phyloP scores from a whole-genome alignment of 1,140 invertebrate genomes.

The Oedothorax gibbosus region DNA sequence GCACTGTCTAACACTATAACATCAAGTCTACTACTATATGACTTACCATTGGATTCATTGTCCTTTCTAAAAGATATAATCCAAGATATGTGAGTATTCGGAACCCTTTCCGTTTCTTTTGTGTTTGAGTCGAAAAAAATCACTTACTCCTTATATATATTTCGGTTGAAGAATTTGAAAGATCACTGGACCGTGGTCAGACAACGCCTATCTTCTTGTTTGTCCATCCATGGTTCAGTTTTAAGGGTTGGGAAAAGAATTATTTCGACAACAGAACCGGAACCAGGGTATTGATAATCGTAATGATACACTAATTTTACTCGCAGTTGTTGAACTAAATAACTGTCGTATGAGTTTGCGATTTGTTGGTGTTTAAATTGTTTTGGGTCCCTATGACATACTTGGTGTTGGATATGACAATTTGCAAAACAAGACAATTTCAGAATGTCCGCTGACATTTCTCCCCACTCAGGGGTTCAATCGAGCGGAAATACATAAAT shows the following conservation, averaged over 20 bases:
- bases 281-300: conserved; percentile 46
- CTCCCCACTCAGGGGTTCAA: conserved; percentile 18
- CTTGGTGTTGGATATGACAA: conserved; percentile 16
- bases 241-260: conserved; percentile 13
- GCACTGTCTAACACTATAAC: no score
- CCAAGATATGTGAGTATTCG: conserved; percentile 1
- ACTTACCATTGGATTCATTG: conserved; percentile 56
- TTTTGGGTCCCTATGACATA: conserved; percentile 33
- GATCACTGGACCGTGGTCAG: conserved; percentile 38
- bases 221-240: conserved; percentile 48
- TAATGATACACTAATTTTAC: conserved; percentile 57
- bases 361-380: conserved; percentile 42
- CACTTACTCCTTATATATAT: conserved; percentile 47
- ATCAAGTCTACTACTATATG: not conserved
- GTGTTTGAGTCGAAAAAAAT: not conserved
- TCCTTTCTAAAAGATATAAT: conserved; percentile 31
- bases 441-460: conserved; percentile 5
- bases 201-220: conserved; percentile 48
- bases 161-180: conserved; percentile 25
- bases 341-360: conserved; percentile 50
- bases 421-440: conserved; percentile 45
- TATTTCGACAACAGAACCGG: conserved; percentile 36
- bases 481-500: conserved; percentile 28
- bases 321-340: conserved; percentile 42
- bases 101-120: conserved; percentile 10